Percentiles rank a stretch among this genome's conserved stretches.
Evolutionary conservation across 2,113 vertebrate genomes (phyloP).

Genomic region (Pomatostomus ruficeps): DNA sequence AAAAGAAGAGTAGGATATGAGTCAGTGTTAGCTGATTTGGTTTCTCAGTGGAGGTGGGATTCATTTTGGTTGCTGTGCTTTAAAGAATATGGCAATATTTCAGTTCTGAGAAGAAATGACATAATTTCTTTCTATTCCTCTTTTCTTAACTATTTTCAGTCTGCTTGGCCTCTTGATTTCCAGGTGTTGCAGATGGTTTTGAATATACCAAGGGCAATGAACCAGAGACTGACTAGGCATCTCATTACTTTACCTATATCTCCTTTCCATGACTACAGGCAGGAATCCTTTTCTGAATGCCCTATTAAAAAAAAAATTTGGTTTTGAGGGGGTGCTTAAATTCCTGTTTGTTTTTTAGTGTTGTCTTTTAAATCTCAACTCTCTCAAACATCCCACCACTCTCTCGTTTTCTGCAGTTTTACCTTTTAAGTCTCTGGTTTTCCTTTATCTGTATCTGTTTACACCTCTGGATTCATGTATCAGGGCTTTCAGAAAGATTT

Average conservation of each 20-base stretch:
- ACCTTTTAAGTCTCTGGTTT: not conserved
- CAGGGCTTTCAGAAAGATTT: not conserved
- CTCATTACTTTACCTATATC: not conserved
- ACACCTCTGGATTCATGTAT: not conserved
- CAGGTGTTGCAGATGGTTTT: not conserved
- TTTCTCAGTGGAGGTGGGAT: constrained; percentile 51
- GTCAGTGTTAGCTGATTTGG: constrained; percentile 41
- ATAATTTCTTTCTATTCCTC: not conserved
- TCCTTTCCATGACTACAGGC: not conserved
- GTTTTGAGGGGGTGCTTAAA: not conserved
- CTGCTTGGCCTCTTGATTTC: not conserved
- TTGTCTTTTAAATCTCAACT: not conserved
- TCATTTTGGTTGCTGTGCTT: not conserved
- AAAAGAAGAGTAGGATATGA: constrained; percentile 54
- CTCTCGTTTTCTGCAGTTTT: not conserved
- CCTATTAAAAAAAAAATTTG: too few relatives aligned
- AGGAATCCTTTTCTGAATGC: not conserved
- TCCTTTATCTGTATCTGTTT: not conserved
- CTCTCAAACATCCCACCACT: not conserved
- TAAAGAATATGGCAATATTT: not conserved
- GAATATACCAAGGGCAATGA: not conserved
- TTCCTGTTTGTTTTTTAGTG: not conserved
- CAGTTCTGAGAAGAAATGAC: not conserved
- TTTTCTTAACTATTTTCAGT: not conserved
- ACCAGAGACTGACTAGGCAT: not conserved